Base-by-base conservation (phyloP, 2,797 vertebrate species). In the Gymnothorax reevesii region DNA sequence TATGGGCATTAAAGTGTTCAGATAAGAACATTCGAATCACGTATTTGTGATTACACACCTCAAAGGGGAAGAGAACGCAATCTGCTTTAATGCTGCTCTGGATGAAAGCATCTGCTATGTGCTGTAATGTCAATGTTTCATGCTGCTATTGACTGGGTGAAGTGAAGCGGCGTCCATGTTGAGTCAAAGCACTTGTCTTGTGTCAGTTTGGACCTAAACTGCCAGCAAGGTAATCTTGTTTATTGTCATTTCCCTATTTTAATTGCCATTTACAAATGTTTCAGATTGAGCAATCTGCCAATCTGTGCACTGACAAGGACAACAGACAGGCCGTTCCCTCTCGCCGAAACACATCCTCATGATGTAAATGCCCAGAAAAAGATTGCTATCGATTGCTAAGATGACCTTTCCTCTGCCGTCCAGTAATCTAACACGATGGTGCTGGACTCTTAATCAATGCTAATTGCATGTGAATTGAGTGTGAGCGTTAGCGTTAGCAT, bases 301-400 rank as follows among this genome's bases (percentile, higher is more conserved):
- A n/a, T 79, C 49, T 8, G 1, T 20, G 17, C 15, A 20, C 42
- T 17, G 75, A 7, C 75, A 20, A 15, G 10, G 42, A 52, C 42
- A 49, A 5, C 42, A 22, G 54, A 8, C 75, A 20, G 12, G 49
- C 2, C 3, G 42, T 79, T 79, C 75, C 49, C 75, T 6, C 1
- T 20, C 22, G 42, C 75, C 20, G 42, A 22, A 7, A 79, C 49
- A 7, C 75, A 54, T 22, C 49, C 42, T 54, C 9, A 42, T 52
- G 75, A 79, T 20, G 22, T 12, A 33, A 54, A 42, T 52, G 49
- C 15, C 49, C 4, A 42, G 42, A 54, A 20, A 79, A 6, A 79
- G 75, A 79, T 79, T 79, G 75, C 75, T 54, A 79, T 79, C 22
- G 75, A 79, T 54, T 54, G 75, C 42, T 1, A 71, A 15, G 49